Evolutionary conservation across 37 sponge, comb jelly and placozoan genomes (phyloP), one percentile per base, ranked within the genome.

Genomic region (Cliona cf. orientalis): DNA sequence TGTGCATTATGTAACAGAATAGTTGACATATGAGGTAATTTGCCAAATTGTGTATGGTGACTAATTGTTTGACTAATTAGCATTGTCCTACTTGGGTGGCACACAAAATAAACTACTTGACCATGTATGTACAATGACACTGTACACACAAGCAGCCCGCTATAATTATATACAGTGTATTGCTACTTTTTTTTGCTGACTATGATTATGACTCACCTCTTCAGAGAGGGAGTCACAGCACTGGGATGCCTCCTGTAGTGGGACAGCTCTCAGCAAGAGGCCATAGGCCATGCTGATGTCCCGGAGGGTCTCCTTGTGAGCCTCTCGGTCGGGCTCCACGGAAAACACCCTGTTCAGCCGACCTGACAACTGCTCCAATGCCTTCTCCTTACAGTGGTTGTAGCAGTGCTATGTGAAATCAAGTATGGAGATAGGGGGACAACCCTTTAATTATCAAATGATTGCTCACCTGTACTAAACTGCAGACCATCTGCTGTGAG

Each of bases 401-500:
- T 79, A 79, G 53, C 56, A 79, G 35, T 66, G 46, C 79, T 79
- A 45, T 35, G 45, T 23, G 9, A 71, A 46, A 71, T 23, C 1
- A 44, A 43, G n/a, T n/a, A n/a, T n/a, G n/a, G n/a, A n/a, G n/a
- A 49, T 49, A 49, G 14, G 14, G 53, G 14, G 9, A 49, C 53
- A 49, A 9, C 53, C 53, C 9, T 14, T n/a, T n/a, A n/a, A n/a
- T n/a, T n/a, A n/a, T n/a, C n/a, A n/a, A n/a, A n/a, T n/a, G n/a
- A n/a, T 61, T 61, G 14, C 75, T 64, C 46, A 80, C 80, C 66
- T 74, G 75, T 2, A 87, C 58, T 46, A 80, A 55, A 32, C 74
- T 58, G 55, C 75, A 87, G 37, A 74, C 69, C 59, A 81, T 56
- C 29, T 87, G 82, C 42, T 81, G 88, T 60, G 80, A 75, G 3